Conservation (phyloP, 2,113 vertebrate species). For the Labeo rohita region DNA sequence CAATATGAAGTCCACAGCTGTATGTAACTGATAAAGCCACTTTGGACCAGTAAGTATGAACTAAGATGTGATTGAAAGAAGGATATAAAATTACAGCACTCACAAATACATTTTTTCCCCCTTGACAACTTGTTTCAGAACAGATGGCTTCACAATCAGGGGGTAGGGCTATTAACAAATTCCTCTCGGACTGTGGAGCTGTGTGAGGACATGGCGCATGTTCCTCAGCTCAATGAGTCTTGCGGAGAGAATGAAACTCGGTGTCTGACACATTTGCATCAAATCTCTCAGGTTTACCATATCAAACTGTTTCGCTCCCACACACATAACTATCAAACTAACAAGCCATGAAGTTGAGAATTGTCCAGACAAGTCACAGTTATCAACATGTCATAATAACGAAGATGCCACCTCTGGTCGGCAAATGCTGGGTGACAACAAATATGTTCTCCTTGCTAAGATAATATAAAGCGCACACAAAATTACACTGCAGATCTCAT, state of each 20-base stretch:
- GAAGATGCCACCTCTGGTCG: background rate
- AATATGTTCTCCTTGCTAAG: background rate
- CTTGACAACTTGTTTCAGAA: slow-evolving; percentile 58
- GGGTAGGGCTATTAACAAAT: slow-evolving; percentile 68
- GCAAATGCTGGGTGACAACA: slow-evolving; percentile 1
- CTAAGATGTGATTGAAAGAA: background rate
- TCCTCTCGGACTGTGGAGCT: slow-evolving; percentile 54
- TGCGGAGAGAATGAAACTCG: slow-evolving; percentile 47
- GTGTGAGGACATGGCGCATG: slow-evolving; percentile 64
- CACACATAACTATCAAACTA: slow-evolving; percentile 26
- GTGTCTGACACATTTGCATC: slow-evolving; percentile 36
- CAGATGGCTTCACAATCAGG: slow-evolving; percentile 72
- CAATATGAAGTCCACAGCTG: slow-evolving; percentile 13
- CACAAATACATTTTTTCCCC: slow-evolving; percentile 62
- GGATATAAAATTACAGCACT: slow-evolving; percentile 62
- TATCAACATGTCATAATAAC: background rate
- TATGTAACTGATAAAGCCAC: background rate
- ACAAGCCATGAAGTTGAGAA: slow-evolving; percentile 2
- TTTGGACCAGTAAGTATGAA: background rate
- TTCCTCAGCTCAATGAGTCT: slow-evolving; percentile 58
- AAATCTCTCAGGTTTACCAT: slow-evolving; percentile 47
- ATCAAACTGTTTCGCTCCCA: slow-evolving; percentile 28
- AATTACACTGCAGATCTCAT: background rate
- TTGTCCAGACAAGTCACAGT: background rate
- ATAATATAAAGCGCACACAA: background rate